Percentiles rank a stretch among this genome's conserved stretches.
Evolutionary conservation across 2,888 invertebrate genomes (phyloP).

Genomic region (Junonia oenone): DNA sequence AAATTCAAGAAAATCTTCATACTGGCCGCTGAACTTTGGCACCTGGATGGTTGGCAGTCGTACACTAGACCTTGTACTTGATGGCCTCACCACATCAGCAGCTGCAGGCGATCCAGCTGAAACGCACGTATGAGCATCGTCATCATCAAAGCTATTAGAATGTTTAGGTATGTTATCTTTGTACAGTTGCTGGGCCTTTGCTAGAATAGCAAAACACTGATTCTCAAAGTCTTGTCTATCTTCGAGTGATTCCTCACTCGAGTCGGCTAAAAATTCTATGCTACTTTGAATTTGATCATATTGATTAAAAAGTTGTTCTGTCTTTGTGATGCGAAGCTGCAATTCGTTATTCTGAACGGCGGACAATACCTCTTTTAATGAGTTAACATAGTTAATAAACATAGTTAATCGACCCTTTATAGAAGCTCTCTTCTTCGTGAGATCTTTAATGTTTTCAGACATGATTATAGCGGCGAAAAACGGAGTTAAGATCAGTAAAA

Average conservation of each 20-base stretch:
- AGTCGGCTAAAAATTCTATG: neutral
- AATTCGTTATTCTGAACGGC: neutral
- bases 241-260: neutral
- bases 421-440: neutral
- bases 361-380: neutral
- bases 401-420: neutral
- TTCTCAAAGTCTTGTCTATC: neutral
- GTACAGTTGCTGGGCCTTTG: neutral
- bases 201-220: neutral
- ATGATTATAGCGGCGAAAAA: neutral
- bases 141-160: neutral
- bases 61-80: neutral
- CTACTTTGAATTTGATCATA: neutral
- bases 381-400: neutral
- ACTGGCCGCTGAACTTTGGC: too few species aligned
- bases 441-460: neutral
- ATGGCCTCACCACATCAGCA: neutral
- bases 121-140: neutral
- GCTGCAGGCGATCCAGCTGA: neutral
- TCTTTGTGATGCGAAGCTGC: neutral
- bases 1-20: slow-evolving; percentile 16
- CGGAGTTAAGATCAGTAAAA: neutral
- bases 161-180: neutral
- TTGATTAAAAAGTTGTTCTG: neutral
- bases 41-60: neutral